These are phyloP conservation scores for Microplitis demolitor DNA, from an alignment of 1,140 invertebrate species.

Conservation along the genomic window DNA sequence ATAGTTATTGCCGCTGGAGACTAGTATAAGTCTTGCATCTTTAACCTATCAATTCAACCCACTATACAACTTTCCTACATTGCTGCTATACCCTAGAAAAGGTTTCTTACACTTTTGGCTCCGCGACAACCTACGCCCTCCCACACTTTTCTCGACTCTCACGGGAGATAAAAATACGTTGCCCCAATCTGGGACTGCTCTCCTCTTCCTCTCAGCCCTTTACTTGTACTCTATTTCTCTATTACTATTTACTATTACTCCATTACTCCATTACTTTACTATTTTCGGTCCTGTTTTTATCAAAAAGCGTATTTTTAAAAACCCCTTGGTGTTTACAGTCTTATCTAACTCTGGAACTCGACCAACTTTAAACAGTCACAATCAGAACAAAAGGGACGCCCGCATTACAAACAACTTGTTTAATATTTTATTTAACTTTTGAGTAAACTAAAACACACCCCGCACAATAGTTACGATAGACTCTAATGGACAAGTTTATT, in stretches of 20 bases:
- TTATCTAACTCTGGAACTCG: not conserved
- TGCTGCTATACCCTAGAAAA: not conserved
- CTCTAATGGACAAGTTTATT: too few relatives aligned
- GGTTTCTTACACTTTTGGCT: conserved; percentile 2
- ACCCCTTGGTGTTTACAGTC: not conserved
- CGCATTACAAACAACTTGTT: not conserved
- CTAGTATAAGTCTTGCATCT: conserved; percentile 34
- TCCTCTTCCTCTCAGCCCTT: not conserved
- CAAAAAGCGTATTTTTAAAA: not conserved
- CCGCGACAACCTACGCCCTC: not conserved
- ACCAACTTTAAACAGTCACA: not conserved
- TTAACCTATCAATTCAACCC: conserved; percentile 34
- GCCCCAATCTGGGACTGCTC: not conserved
- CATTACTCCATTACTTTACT: not conserved
- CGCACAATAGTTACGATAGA: too few relatives aligned
- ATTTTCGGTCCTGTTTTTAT: not conserved
- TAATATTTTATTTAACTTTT: too few relatives aligned
- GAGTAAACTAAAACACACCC: too few relatives aligned
- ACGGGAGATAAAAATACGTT: not conserved
- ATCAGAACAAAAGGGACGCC: not conserved
- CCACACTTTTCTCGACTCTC: not conserved
- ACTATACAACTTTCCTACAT: conserved; percentile 5
- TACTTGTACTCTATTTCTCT: not conserved
- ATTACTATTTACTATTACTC: not conserved
- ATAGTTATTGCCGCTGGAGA: conserved; percentile 6